Evolutionary conservation across 2,113 vertebrate species (phyloP), one percentile per base, ranked within the genome.

Genomic region (Pelvicachromis taeniatus): DNA sequence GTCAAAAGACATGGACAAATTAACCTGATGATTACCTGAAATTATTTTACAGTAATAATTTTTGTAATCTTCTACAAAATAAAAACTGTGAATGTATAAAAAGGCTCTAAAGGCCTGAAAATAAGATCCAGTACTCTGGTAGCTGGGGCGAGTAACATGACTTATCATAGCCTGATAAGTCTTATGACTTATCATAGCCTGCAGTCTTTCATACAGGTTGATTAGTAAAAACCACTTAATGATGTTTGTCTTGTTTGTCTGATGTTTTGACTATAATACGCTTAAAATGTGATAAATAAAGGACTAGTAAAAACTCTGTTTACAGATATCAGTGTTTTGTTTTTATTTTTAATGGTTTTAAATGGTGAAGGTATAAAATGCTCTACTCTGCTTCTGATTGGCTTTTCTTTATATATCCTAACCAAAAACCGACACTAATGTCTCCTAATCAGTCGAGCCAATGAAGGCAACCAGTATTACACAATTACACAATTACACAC

Each of bases 391-490:
- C n/a, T 38, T 68, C 38, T 17, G 13, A 70, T 26, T 42, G 2
- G 13, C 0, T 38, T 63, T 63, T 63, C 59, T 63, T 63, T 10
- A 38, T 63, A 38, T 63, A 13, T 63, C 10, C 17, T 63, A 38
- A 63, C 59, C 10, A 63, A 63, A 35, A 63, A 63, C 9, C 56
- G 1, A 17, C 59, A 13, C 59, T n/a, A 31, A 5, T 31, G 3
- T 8, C 33, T 38, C 10, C 33, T 4, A 63, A 38, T 38, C 33
- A 38, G 38, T 13, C 33, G 38, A 63, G 33, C 6, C 33, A 63
- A 63, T 63, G 35, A 1, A 10, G 0, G 59, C 31, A 63, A 63
- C 2, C 33, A 38, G 17, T 3, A 38, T 63, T 63, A 35, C 35
- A 35, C 2, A 8, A 35, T 35, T 35, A 63, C 33, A 63, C 38